Evolutionary conservation across 2,113 vertebrate species (phyloP).

Genomic region (mouse (Mus musculus)): GRCm39 chr2:90793501-90794000

Average conservation of each 20-base stretch:
- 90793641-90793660: not conserved
- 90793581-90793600: not conserved
- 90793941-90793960: not conserved
- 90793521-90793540: not conserved
- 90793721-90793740: not conserved
- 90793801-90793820: not conserved
- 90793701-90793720: not conserved
- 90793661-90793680: not conserved
- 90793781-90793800: no score
- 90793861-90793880: not conserved
- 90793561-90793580: not conserved
- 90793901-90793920: not conserved
- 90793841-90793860: not conserved
- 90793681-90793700: not conserved
- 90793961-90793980: not conserved
- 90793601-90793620: not conserved
- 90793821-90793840: not conserved
- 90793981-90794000: not conserved
- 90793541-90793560: constrained; percentile 50
- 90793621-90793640: not conserved
- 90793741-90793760: not conserved
- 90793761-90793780: no score
- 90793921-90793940: no score
- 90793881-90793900: not conserved
- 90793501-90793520: not conserved